Base-by-base conservation (phyloP, 2,113 vertebrate species). In the Addax nasomaculatus region DNA sequence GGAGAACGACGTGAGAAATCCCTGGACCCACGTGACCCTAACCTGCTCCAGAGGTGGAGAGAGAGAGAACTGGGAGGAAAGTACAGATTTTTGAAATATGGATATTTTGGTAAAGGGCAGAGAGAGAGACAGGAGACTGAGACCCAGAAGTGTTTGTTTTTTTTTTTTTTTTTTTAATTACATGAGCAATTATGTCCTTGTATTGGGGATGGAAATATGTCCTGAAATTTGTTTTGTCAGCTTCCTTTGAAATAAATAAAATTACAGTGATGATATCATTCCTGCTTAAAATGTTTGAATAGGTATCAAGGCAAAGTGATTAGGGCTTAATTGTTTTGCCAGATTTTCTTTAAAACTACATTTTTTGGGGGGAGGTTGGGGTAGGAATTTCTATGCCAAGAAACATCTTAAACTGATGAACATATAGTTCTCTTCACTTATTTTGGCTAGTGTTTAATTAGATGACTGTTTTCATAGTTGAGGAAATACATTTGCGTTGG, bases 331-430 rank as follows among this genome's bases (percentile, higher is more conserved):
- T 91, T 92, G 95, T 97, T 97, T 97, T 98, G 98, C 98, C 98
- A 98, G 19, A 81, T 96, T 97, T 98, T 96, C 96, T 98, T 96
- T 97, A 98, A 93, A 96, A 93, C 91, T 96, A 91, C 92, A 53
- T 92, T 97, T 94, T 95, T 60, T 13, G 12, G 16, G 29, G 47
- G 47, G 45, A 30, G 45, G 10, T 10, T 53, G 27, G 80, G 80
- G 53, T 21, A 13, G 83, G 53, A 10, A 86, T 60, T 85, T 96
- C 80, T 70, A 25, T 98, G 98, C 98, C 98, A 98, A 97, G 98
- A 98, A 98, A 76, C 96, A 97, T 98, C 97, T 98, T 98, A 98
- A 97, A 95, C 79, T 97, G 97, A 98, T 98, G 98, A 98, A 97
- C 93, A 93, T 95, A 85, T 43, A 98, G 94, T 98, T 96, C 97